phyloP scores from a whole-genome alignment of 37 sponge, comb jelly and placozoan genomes.

The Crambe crambe region DNA sequence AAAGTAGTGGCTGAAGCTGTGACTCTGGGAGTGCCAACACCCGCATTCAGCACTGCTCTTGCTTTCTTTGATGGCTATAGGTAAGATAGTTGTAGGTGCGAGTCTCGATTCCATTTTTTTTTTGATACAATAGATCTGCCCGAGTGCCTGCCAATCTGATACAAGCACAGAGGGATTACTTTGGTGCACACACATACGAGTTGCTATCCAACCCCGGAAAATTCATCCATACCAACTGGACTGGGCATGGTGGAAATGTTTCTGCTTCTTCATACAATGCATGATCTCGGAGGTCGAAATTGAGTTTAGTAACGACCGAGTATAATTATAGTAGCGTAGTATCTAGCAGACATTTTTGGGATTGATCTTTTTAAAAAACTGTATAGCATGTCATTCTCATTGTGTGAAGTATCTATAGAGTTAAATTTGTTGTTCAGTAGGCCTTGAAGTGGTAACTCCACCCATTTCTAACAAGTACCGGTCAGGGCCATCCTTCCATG shows the following conservation, averaged over 20 bases:
- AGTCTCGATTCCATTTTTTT: neutral
- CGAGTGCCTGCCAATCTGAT: constrained; percentile 93
- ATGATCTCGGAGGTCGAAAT: no score
- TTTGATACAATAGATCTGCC: constrained; percentile 72
- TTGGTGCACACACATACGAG: constrained; percentile 99
- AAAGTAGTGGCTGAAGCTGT: constrained; percentile 85
- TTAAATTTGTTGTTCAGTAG: constrained; percentile 39
- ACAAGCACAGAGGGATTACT: constrained; percentile 99
- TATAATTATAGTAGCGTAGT: neutral
- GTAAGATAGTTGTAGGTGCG: constrained; percentile 18
- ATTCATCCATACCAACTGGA: constrained; percentile 99
- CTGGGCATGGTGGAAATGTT: constrained; percentile 84
- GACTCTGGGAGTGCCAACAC: constrained; percentile 87
- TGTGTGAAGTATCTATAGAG: neutral
- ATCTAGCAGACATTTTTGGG: no score
- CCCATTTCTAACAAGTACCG: constrained; percentile 70
- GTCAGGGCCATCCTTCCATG: constrained; percentile 73
- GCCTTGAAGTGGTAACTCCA: constrained; percentile 53
- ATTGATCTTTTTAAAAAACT: neutral
- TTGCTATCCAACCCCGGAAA: constrained; percentile 80
- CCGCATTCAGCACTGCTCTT: constrained; percentile 95
- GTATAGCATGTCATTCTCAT: neutral
- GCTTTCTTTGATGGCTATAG: constrained; percentile 99
- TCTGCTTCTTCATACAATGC: constrained; percentile 80
- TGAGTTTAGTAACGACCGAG: no score